Conservation (phyloP, 2,797 vertebrate genomes). For the Danionella dracula region DNA sequence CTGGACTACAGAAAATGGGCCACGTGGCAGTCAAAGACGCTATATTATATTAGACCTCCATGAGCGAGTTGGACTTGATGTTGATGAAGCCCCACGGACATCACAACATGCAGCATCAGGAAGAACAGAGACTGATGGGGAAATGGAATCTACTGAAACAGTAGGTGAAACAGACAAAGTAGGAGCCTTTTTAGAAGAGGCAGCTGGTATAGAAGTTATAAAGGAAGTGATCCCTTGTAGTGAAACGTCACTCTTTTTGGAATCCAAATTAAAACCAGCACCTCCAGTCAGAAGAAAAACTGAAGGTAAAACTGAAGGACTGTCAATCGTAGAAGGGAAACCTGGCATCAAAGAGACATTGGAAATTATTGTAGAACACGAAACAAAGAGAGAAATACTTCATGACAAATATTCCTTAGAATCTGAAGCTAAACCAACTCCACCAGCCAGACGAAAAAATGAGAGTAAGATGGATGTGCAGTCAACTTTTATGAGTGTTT, state of each 20-base stretch:
- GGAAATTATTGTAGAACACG: background rate
- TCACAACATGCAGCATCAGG: background rate
- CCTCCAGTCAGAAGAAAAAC: conserved; percentile 13
- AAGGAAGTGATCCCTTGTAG: no score
- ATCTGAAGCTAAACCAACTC: background rate
- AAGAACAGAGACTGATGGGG: background rate
- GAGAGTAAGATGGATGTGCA: background rate
- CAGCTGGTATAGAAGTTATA: no score
- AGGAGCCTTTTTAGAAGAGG: background rate
- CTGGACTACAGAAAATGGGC: conserved; percentile 27
- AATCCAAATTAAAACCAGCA: background rate
- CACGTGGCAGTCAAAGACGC: conserved; percentile 43
- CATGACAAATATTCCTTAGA: background rate
- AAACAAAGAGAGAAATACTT: background rate
- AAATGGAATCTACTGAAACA: background rate
- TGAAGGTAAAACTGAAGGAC: background rate
- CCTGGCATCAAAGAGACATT: background rate
- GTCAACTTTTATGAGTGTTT: background rate
- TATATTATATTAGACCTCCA: conserved; percentile 55
- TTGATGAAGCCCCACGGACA: no score
- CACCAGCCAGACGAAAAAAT: conserved; percentile 9
- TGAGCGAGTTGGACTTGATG: background rate
- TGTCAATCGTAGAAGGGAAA: background rate
- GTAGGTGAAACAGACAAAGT: background rate
- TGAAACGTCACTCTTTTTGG: no score